phyloP scores from a whole-genome alignment of 2,888 invertebrate genomes.

The Calliopum simillimum region DNA sequence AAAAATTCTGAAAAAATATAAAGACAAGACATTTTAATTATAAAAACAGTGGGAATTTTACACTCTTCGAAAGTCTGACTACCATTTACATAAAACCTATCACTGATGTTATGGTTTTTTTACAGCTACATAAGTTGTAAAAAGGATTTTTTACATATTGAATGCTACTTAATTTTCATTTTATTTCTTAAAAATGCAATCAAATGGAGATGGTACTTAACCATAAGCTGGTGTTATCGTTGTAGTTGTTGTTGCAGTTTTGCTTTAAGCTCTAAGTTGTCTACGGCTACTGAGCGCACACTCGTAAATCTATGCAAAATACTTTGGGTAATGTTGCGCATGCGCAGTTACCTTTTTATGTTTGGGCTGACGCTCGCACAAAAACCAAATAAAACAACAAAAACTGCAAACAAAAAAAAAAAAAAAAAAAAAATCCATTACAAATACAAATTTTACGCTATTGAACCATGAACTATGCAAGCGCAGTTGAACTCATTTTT shows the following conservation, averaged over 20 bases:
- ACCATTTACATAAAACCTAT: no score
- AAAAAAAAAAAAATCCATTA: not conserved
- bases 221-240: constrained; percentile 17
- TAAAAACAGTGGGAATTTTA: no score
- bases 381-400: not conserved
- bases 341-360: not conserved
- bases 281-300: constrained; percentile 18
- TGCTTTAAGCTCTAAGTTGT: not conserved
- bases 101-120: no score
- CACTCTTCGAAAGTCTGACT: no score
- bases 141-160: no score
- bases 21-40: no score
- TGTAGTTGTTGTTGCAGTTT: constrained; percentile 6
- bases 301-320: constrained; percentile 33
- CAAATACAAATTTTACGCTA: constrained; percentile 19
- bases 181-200: no score
- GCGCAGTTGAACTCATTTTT: constrained; percentile 6
- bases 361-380: not conserved
- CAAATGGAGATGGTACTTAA: constrained; percentile 32
- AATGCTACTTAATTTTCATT: no score
- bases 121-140: no score
- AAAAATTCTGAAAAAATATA: no score
- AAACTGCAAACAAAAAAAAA: not conserved
- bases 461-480: constrained; percentile 24
- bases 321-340: not conserved